phyloP scores from a whole-genome alignment of 1,140 invertebrate species.

The Belonocnema kinseyi region DNA sequence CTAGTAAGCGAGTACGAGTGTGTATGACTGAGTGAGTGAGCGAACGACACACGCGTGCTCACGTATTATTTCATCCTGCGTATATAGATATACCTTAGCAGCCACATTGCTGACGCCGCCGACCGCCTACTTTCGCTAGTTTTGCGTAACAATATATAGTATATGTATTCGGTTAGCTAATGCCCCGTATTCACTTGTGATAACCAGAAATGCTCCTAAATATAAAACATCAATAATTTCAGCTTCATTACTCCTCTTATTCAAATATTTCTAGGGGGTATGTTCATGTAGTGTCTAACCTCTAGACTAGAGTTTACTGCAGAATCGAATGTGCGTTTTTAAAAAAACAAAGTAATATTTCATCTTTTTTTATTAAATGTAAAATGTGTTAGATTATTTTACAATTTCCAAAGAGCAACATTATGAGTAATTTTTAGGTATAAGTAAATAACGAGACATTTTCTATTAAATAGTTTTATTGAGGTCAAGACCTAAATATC shows the following conservation, averaged over 20 bases:
- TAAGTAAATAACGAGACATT: no score
- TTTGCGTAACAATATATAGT: slow-evolving; percentile 65
- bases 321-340: no score
- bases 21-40: slow-evolving; percentile 1
- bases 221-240: not conserved
- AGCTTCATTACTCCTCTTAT: not conserved
- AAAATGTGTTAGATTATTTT: no score
- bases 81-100: slow-evolving; percentile 38
- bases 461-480: no score
- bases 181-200: slow-evolving; percentile 37
- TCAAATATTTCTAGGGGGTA: not conserved
- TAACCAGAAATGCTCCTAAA: slow-evolving; percentile 28
- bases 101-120: slow-evolving; percentile 8
- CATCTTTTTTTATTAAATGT: no score
- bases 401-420: no score
- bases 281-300: no score
- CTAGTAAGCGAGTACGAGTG: not conserved
- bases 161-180: slow-evolving; percentile 61
- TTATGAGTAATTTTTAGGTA: no score
- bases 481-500: not conserved
- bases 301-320: no score
- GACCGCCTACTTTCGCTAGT: slow-evolving; percentile 69
- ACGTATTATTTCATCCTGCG: slow-evolving; percentile 51
- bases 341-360: no score
- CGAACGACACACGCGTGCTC: slow-evolving; percentile 24